Base-by-base conservation (phyloP, 2,113 vertebrate genomes). In the Zosterops hypoxanthus region DNA sequence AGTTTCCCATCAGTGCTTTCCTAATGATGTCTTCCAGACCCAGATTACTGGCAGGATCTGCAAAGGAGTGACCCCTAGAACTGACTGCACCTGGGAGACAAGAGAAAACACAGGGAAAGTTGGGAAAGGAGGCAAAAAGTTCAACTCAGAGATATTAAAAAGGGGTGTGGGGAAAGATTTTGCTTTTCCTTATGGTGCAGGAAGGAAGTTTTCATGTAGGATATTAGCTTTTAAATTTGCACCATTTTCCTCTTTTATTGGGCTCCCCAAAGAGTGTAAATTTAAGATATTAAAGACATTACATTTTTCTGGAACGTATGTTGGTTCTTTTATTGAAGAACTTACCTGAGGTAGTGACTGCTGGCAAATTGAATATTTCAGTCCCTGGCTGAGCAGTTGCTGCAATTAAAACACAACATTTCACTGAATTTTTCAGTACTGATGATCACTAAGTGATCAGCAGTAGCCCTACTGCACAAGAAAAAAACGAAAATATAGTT, bases 281-380 rank as follows among this genome's bases (percentile, higher is more conserved):
- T 57, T 20, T 25, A n/a, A n/a, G n/a, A n/a, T n/a, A n/a, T n/a
- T 68, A 12, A 59, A 59, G 63, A 60, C 14, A 44, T 52, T 14
- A 77, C 17, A 33, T 77, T 89, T 71, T 42, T 55, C 33, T 72
- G 71, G 56, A 83, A n/a, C 15, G 12, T 20, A 2, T 2, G 2
- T 33, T 41, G n/a, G 50, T 93, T 52, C 25, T 44, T 84, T 28
- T 56, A 66, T 47, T 52, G 49, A 73, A 86, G 78, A 71, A 52
- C 97, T 98, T 97, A 99, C 99, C 98, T 97, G 99, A 99, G 84
- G 98, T 98, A 92, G 99, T 99, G 92, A 99, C 99, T 87, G 99
- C 99, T 82, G 99, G 99, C 97, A 99, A 94, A 96, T 99, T 99
- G 96, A 99, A 99, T 96, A 99, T 99, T 97, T 99, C 99, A 68